These are phyloP conservation scores for Dromococcyx pavoninus DNA, from an alignment of 2,797 vertebrate species.

Conservation along the genomic window DNA sequence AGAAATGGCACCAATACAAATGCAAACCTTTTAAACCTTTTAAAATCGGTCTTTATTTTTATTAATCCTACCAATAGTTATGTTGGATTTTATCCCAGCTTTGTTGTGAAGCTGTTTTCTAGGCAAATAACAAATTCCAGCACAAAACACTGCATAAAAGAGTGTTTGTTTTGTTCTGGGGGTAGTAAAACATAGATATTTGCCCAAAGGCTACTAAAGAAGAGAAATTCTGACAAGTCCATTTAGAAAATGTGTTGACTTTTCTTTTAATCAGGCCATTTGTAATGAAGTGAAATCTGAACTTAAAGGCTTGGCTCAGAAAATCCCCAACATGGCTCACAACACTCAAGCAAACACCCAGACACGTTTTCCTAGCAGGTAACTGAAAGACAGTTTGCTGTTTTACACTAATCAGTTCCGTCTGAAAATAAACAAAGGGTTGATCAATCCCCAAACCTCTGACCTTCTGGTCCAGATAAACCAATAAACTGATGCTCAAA, in stretches of 20 bases:
- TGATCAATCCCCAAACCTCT: conserved; percentile 21
- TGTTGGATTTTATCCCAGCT: not conserved
- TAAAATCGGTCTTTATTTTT: not conserved
- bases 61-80: not conserved
- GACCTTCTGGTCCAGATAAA: not conserved
- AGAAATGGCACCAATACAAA: not conserved
- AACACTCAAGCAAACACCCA: not conserved
- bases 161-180: not conserved
- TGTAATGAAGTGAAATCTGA: conserved; percentile 25
- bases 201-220: not conserved
- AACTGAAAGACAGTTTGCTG: conserved; percentile 27
- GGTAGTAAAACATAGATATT: not conserved
- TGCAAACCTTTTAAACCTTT: no score
- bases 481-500: not conserved
- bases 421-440: conserved; percentile 38
- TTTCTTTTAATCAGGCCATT: not conserved
- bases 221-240: not conserved
- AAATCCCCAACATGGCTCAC: not conserved
- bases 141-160: not conserved
- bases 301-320: conserved; percentile 14
- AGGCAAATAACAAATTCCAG: not conserved
- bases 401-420: conserved; percentile 34
- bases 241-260: not conserved
- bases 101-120: not conserved
- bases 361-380: not conserved